Conservation (phyloP, 2,113 vertebrate species). For the Oryctolagus cuniculus region DNA sequence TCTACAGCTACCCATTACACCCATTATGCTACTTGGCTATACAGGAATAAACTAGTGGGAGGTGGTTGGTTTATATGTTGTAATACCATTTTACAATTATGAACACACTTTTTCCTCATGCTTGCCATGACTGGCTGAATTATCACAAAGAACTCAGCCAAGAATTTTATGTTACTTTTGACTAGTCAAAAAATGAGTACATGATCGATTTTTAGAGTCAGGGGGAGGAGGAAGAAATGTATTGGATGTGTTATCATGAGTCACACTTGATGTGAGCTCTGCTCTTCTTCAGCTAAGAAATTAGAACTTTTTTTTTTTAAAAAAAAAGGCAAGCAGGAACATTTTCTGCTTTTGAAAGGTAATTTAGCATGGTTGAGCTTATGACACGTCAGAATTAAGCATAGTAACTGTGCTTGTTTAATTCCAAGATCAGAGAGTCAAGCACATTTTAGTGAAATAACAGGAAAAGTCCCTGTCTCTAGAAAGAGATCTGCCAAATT, state of each 20-base stretch:
- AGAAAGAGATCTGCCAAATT: slow-evolving; percentile 53
- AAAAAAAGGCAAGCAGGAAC: slow-evolving; percentile 56
- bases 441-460: slow-evolving; percentile 61
- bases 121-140: neutral
- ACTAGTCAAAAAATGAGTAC: neutral
- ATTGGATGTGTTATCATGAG: slow-evolving; percentile 33
- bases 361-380: slow-evolving; percentile 33
- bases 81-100: neutral
- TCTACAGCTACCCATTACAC: neutral
- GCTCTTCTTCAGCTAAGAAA: slow-evolving; percentile 58
- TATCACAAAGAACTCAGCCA: neutral
- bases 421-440: slow-evolving; percentile 65
- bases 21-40: neutral
- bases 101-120: neutral
- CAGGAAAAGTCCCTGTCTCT: slow-evolving; percentile 59
- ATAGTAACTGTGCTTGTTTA: slow-evolving; percentile 58
- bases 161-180: neutral
- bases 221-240: neutral
- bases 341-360: slow-evolving; percentile 50
- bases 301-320: neutral
- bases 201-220: neutral
- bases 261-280: slow-evolving; percentile 58
- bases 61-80: neutral
- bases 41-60: neutral
- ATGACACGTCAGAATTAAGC: slow-evolving; percentile 31